Percentiles rank a stretch among this genome's conserved stretches.
Conservation (phyloP, 2,797 vertebrate genomes). For the Gambelia wislizenii region DNA sequence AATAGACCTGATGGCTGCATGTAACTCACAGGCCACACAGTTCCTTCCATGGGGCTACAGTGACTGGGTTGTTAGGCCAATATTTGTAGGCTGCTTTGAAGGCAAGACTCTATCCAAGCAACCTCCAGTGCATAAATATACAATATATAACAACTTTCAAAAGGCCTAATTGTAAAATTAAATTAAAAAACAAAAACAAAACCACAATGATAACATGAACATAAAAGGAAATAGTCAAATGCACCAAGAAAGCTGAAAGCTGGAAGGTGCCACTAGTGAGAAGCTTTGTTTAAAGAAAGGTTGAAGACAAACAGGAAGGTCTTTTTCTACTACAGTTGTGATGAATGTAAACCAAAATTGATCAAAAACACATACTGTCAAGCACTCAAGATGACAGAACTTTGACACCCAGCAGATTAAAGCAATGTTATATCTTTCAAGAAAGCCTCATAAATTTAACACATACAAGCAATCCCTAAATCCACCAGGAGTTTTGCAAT, state of each 20-base stretch:
- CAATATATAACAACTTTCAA: background rate
- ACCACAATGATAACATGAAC: background rate
- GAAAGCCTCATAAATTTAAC: slow-evolving; percentile 28
- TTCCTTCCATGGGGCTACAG: too few species aligned
- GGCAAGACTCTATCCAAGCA: background rate
- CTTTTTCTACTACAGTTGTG: background rate
- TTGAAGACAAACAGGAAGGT: background rate
- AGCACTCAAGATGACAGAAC: slow-evolving; percentile 17
- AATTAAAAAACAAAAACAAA: background rate
- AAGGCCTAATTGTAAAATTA: background rate
- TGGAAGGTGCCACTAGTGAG: slow-evolving; percentile 1
- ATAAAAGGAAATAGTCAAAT: background rate
- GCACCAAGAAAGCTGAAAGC: background rate
- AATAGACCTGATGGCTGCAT: too few species aligned
- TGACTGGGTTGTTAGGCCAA: too few species aligned
- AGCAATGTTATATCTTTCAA: slow-evolving; percentile 52
- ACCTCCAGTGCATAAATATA: background rate
- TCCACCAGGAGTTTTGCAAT: slow-evolving; percentile 20
- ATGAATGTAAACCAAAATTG: fast-evolving
- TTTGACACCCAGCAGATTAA: slow-evolving; percentile 28
- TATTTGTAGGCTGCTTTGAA: background rate
- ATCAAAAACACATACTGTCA: background rate
- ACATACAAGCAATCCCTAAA: slow-evolving; percentile 45
- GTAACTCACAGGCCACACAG: too few species aligned
- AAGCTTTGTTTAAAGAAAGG: slow-evolving; percentile 38